phyloP scores from a whole-genome alignment of 2,113 vertebrate species.

The Azemiops feae region DNA sequence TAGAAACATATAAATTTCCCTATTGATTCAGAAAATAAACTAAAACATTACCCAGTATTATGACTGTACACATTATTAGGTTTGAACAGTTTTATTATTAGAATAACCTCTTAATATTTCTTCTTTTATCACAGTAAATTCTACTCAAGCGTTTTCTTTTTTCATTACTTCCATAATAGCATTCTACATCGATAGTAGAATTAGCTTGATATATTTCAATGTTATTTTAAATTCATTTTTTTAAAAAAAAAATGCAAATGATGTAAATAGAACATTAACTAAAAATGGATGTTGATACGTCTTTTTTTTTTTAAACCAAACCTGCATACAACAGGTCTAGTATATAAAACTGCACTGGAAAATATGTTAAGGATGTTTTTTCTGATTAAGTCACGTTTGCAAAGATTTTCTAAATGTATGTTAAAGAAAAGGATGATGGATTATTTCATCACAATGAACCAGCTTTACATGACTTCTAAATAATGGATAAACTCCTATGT shows the following conservation, averaged over 20 bases:
- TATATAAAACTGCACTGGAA: not conserved
- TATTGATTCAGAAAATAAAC: not conserved
- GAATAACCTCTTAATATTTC: not conserved
- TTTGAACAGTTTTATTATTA: not conserved
- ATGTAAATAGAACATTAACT: not conserved
- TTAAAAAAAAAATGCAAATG: not conserved
- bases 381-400: not conserved
- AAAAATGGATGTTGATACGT: not conserved
- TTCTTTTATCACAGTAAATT: not conserved
- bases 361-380: not conserved
- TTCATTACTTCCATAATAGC: constrained; percentile 21
- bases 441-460: not conserved
- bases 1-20: not conserved
- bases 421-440: not conserved
- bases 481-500: not conserved
- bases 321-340: not conserved
- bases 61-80: not conserved
- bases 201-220: constrained; percentile 10
- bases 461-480: not conserved
- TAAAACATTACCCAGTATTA: not conserved
- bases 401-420: not conserved
- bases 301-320: not conserved
- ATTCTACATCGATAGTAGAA: not conserved
- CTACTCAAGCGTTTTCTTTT: constrained; percentile 20
- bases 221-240: not conserved